A percentile compares a stretch with the other conserved stretches of the same genome.
phyloP scores from a whole-genome alignment of 1,140 invertebrate species.

The Cyrtorhinus lividipennis region DNA sequence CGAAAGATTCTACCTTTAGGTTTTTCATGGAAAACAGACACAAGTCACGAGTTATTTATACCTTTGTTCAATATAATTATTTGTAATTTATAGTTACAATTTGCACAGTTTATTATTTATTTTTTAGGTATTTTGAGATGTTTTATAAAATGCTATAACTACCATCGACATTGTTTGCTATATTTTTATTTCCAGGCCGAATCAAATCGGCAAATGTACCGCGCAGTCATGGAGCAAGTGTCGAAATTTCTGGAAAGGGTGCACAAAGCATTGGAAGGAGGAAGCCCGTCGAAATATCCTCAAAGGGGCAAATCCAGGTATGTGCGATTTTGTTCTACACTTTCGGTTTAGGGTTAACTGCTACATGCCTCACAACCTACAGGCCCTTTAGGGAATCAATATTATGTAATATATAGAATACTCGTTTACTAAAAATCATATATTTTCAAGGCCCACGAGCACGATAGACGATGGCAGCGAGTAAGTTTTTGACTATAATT shows the following conservation, averaged over 20 bases:
- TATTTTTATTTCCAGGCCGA: constrained; percentile 47
- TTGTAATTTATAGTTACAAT: background rate
- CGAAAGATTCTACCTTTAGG: background rate
- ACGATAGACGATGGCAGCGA: background rate
- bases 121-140: too few species aligned
- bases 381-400: too few species aligned
- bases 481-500: background rate
- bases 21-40: background rate
- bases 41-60: background rate
- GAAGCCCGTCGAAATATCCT: constrained; percentile 25
- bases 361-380: too few species aligned
- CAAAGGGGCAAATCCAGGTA: constrained; percentile 22
- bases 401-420: too few species aligned
- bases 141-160: too few species aligned
- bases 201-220: constrained; percentile 60
- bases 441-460: constrained; percentile 3
- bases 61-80: background rate
- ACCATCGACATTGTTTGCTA: constrained; percentile 17
- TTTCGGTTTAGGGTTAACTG: too few species aligned
- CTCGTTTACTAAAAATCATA: too few species aligned
- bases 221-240: constrained; percentile 61
- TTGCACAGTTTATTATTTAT: background rate
- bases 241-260: constrained; percentile 56
- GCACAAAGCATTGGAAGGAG: constrained; percentile 41
- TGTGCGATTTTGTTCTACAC: background rate